Evolutionary conservation across 2,888 invertebrate species (phyloP), one percentile per base, ranked within the genome.

Genomic region (Cetonia aurata): DNA sequence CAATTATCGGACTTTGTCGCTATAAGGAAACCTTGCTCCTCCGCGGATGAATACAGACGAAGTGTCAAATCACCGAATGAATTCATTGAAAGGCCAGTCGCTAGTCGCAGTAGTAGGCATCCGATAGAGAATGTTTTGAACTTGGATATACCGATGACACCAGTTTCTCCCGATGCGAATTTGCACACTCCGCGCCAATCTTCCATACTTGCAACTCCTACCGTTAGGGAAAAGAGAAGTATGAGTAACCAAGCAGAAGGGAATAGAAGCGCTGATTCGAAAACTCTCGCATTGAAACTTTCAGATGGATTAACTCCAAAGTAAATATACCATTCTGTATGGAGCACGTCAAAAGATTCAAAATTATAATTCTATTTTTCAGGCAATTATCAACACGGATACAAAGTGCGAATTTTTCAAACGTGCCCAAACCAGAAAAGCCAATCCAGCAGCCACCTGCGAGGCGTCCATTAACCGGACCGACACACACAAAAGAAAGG

Each of bases 401-500:
- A 13, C 73, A 73, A 48, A 75, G 75, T 62, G 75, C 72, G 3
- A 74, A 69, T 52, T n/a, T 66, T 4, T 44, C 57, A 31, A 67
- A 67, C 3, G 9, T n/a, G 13, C 3, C 25, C 25, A 69, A 69
- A 19, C 25, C 42, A 15, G 60, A 67, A 44, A 55, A 44, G 37
- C 25, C 17, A 25, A 6, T 17, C 13, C 57, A 60, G 52, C 48
- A 37, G 42, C 17, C 65, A 37, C 48, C 56, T 12, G 50, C 41
- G n/a, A 70, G 75, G 53, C 71, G 73, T 10, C 69, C 73, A 48
- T 67, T 72, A 0, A 75, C 73, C 6, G 75, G 72, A 6, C 75
- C 75, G n/a, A 71, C 67, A 1, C 74, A 72, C 19, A 72, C 75
- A 1, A 67, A 73, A 9, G 76, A 74, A 37, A 59, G 75, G 15